Evolutionary conservation across 2,888 invertebrate genomes (phyloP).

Genomic region (Galerucella nymphaeae): DNA sequence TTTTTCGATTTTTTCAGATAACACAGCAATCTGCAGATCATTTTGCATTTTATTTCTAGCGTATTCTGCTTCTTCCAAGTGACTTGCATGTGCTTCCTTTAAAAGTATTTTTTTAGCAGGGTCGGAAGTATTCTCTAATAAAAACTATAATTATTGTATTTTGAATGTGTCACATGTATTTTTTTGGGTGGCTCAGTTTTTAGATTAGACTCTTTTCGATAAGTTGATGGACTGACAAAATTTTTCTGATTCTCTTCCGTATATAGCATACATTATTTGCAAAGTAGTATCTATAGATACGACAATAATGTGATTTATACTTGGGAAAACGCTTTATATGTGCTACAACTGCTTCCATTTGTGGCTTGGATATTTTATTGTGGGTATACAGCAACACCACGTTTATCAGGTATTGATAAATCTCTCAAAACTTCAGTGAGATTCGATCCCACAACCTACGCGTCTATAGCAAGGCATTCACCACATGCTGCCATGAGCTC

Average conservation of each 20-base stretch:
- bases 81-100: neutral
- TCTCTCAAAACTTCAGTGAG: no score
- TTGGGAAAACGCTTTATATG: conserved; percentile 11
- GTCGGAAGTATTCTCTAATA: neutral
- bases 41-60: neutral
- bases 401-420: conserved; percentile 19
- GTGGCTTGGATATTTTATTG: conserved; percentile 32
- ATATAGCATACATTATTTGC: conserved; percentile 14
- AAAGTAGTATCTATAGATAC: neutral
- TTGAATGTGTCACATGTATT: neutral
- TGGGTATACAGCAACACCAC: conserved; percentile 45
- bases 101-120: neutral
- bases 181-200: conserved; percentile 1
- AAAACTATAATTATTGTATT: no score
- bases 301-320: conserved; percentile 25
- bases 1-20: conserved; percentile 52
- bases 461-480: no score
- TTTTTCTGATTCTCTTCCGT: conserved; percentile 29
- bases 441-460: no score
- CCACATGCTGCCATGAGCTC: no score
- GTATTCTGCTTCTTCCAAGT: neutral
- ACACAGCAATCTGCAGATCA: neutral
- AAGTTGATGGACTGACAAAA: conserved; percentile 25
- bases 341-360: conserved; percentile 19
- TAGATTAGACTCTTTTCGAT: conserved; percentile 32